Base-by-base conservation (phyloP, 2,888 invertebrate species). In the Monopis laevigella region DNA sequence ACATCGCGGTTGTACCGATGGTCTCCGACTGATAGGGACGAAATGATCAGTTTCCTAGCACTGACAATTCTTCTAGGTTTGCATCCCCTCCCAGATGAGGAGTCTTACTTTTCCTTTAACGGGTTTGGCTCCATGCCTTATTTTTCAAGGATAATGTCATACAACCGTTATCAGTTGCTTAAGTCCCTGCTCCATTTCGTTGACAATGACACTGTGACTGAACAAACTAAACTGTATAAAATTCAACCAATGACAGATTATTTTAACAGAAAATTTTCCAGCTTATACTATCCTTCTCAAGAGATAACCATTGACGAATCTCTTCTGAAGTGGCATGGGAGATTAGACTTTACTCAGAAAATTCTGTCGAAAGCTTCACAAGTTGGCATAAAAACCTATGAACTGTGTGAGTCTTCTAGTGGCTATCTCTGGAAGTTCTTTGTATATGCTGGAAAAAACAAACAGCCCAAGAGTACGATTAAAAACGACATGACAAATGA, bases 1-100 rank as follows among this genome's bases (percentile, higher is more conserved):
- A 38, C 19, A 19, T 39, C 39, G 39, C 39, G 39, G 21, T 11
- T 39, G 39, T 26, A 39, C 10, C 39, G 39, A 13, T 39, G 39
- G 39, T 13, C 39, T 39, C 39, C 39, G 13, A 26, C n/a, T n/a
- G n/a, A n/a, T n/a, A n/a, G n/a, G n/a, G n/a, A n/a, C n/a, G n/a
- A n/a, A n/a, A n/a, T n/a, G 19, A 12, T 18, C 18, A 11, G 19
- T 14, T 38, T 18, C n/a, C 38, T 18, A 1, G 21, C 18, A 21
- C 19, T 18, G 10, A 21, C 13, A 14, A 21, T 38, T 21, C 21
- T 38, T 17, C 38, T 19, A 38, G 19, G 38, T 18, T 21, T 38
- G 13, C 21, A 38, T 13, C 38, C 38, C 19, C 21, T 38, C 14
- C 38, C 38, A 21, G 12, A 38, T 24, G 38, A 38, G 21, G 38